Evolutionary conservation across 2,888 invertebrate species (phyloP).

Genomic region (Rugalucina vietnamica): DNA sequence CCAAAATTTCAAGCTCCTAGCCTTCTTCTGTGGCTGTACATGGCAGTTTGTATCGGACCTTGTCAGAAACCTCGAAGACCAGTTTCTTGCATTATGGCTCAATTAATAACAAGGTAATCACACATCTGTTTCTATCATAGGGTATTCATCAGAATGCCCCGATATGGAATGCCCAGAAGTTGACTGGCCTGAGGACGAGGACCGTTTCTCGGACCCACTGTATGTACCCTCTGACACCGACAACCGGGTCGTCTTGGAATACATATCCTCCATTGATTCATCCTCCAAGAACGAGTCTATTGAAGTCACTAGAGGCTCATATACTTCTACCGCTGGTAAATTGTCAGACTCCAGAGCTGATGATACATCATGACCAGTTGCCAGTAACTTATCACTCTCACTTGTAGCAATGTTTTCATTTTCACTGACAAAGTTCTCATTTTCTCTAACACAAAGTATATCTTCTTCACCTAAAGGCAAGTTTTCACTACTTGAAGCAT

Average conservation of each 20-base stretch:
- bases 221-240: neutral
- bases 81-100: too few species aligned
- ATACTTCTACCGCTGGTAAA: neutral
- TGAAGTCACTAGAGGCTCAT: neutral
- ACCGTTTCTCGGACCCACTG: conserved; percentile 3
- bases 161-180: conserved; percentile 36
- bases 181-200: neutral
- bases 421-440: neutral
- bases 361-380: neutral
- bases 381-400: neutral
- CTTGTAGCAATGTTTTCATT: neutral
- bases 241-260: neutral
- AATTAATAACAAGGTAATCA: too few species aligned
- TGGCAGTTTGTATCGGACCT: too few species aligned
- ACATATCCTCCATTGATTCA: neutral
- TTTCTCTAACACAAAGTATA: neutral
- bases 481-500: too few species aligned
- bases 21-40: too few species aligned
- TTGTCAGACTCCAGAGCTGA: neutral
- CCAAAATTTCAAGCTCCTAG: too few species aligned
- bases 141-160: conserved; percentile 69
- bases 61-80: too few species aligned
- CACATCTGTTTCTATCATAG: conserved; percentile 71
- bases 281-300: neutral
- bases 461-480: neutral